Base-by-base conservation (phyloP, 2,113 vertebrate genomes). In the Hirundichthys speculiger region DNA sequence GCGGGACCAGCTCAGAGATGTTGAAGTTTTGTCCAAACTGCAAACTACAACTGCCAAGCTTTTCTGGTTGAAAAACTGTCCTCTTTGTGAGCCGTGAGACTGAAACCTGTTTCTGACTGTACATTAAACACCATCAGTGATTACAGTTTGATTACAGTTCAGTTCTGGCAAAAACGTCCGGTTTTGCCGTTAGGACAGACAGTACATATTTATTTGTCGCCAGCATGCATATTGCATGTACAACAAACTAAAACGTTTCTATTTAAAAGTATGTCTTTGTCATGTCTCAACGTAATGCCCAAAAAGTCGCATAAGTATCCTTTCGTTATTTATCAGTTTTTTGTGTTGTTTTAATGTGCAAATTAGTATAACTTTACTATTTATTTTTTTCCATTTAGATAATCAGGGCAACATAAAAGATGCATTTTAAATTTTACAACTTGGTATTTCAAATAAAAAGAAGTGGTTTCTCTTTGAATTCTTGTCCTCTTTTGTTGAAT, bases 331-430 rank as follows among this genome's bases (percentile, higher is more conserved):
- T 77, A 30, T 25, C 14, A 20, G 1, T 58, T 13, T n/a, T 70
- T 68, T 73, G 46, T 62, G 41, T 40, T 55, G 39, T 61, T 60
- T 39, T 41, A 58, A 18, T 64, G 43, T 73, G 20, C 68, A 65
- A 51, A 60, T 61, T 19, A 52, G 9, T 64, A 19, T 43, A 14
- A 2, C 18, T 79, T 64, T 57, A 42, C 22, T 80, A 83, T 68
- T 79, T 81, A 74, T 81, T 83, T 78, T 83, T 78, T 34, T 34
- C 30, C 30, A 61, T 10, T 48, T 12, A 47, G 19, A 46, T 63
- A 48, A 27, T 43, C 15, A 52, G 13, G 42, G 46, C 20, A 41
- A 43, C 2, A 24, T 71, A 15, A 60, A 50, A 14, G 58, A 21
- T 53, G 41, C 14, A n/a, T 34, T 34, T 34, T 34, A 34, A 1